A percentile compares a stretch with the other conserved stretches of the same genome.
Evolutionary conservation across 2,888 invertebrate species (phyloP).

Genomic region (Polydrusus cervinus): DNA sequence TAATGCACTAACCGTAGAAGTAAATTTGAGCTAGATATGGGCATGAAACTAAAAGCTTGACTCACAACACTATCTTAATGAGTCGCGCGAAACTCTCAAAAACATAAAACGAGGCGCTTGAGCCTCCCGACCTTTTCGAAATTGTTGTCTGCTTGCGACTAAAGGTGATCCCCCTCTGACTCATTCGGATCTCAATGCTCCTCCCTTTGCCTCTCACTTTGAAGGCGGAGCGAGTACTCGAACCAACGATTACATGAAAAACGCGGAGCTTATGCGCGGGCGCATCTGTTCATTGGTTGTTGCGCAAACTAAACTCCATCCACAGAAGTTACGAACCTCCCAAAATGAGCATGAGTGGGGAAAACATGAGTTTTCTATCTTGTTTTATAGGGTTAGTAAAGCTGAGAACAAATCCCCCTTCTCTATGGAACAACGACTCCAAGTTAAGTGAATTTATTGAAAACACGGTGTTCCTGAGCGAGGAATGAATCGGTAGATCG

Average conservation of each 20-base stretch:
- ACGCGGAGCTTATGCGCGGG: constrained; percentile 61
- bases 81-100: constrained; percentile 41
- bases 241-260: constrained; percentile 68
- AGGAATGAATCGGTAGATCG: constrained; percentile 72
- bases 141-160: constrained; percentile 70
- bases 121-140: constrained; percentile 55
- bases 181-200: constrained; percentile 66
- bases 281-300: constrained; percentile 62
- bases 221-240: constrained; percentile 63
- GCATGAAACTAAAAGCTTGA: constrained; percentile 3
- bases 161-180: constrained; percentile 64
- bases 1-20: constrained; percentile 1
- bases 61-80: constrained; percentile 8
- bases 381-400: constrained; percentile 72
- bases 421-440: constrained; percentile 70
- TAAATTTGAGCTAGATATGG: not conserved
- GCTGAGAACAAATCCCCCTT: constrained; percentile 71
- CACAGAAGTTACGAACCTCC: constrained; percentile 55
- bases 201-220: constrained; percentile 61
- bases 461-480: constrained; percentile 71
- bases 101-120: constrained; percentile 41
- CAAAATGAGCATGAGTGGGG: constrained; percentile 60
- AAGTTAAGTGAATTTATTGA: constrained; percentile 72
- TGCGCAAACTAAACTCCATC: constrained; percentile 57
- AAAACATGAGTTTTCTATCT: constrained; percentile 69